Percentiles rank a stretch among this genome's conserved stretches.
Conservation (phyloP, 2,113 vertebrate genomes). For the Nerophis ophidion region DNA sequence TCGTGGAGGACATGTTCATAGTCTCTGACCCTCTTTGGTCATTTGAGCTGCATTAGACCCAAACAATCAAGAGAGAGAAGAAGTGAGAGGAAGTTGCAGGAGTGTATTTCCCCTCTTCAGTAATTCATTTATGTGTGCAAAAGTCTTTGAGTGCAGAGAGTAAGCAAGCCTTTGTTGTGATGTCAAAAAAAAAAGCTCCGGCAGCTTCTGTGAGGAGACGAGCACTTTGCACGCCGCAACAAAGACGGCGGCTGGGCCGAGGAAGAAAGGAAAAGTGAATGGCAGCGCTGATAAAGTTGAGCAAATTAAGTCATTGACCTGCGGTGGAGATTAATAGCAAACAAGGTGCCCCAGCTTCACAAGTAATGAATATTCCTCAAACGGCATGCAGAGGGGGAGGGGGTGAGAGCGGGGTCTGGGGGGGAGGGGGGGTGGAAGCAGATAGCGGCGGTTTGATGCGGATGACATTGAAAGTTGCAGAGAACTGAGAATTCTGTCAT, state of each 20-base stretch:
- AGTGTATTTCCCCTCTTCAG: conserved; percentile 72
- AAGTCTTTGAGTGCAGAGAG: conserved; percentile 70
- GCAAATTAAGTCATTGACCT: conserved; percentile 95
- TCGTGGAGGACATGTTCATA: conserved; percentile 7
- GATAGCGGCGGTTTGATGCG: conserved; percentile 82
- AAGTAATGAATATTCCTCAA: conserved; percentile 93
- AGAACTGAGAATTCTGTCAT: conserved; percentile 94
- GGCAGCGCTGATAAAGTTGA: conserved; percentile 84
- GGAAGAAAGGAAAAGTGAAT: conserved; percentile 75
- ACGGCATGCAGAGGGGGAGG: conserved; percentile 65
- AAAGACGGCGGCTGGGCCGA: conserved; percentile 71
- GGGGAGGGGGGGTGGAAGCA: conserved; percentile 36
- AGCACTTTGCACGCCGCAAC: conserved; percentile 77
- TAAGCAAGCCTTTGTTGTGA: conserved; percentile 74
- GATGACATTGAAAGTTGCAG: conserved; percentile 96
- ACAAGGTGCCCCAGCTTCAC: conserved; percentile 92
- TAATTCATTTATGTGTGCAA: conserved; percentile 79
- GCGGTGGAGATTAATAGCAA: conserved; percentile 90
- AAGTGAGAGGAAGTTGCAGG: conserved; percentile 64
- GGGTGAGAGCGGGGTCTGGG: conserved; percentile 16
- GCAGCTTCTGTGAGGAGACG: conserved; percentile 71
- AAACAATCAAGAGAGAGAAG: conserved; percentile 55
- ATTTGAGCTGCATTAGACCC: conserved; percentile 67
- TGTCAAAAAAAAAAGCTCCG: conserved; percentile 67
- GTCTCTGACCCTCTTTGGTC: conserved; percentile 59